Evolutionary conservation across 2,113 vertebrate genomes (phyloP).

Genomic region (Vireo altiloquus): DNA sequence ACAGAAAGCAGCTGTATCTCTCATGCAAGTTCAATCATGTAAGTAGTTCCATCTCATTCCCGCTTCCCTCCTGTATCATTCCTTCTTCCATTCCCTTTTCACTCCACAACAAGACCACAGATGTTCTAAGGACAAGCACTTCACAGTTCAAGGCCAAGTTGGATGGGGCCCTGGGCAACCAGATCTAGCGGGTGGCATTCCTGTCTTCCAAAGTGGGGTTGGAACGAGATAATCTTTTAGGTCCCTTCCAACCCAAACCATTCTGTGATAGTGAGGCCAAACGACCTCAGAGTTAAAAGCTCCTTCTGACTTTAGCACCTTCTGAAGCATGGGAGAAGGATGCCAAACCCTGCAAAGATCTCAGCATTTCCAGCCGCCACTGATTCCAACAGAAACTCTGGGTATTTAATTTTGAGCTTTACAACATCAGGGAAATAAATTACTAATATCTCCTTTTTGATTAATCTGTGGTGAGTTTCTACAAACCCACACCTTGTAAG

Average conservation of each 20-base stretch:
- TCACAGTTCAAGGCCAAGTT: background rate
- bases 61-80: background rate
- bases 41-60: background rate
- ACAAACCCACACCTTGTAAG: background rate
- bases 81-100: background rate
- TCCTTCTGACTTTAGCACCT: background rate
- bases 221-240: background rate
- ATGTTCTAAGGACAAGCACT: background rate
- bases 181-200: background rate
- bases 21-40: background rate
- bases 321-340: background rate
- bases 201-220: background rate
- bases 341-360: background rate
- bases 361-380: background rate
- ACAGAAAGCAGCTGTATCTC: background rate
- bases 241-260: background rate
- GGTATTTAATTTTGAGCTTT: background rate
- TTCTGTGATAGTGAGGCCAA: background rate
- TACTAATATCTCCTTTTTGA: background rate
- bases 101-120: accelerated
- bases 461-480: background rate
- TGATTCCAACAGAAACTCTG: background rate
- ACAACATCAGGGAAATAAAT: background rate
- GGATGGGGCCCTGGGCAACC: background rate
- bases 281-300: background rate